Evolutionary conservation across 2,888 invertebrate genomes (phyloP).

Genomic region (Dicyrtomina minuta): DNA sequence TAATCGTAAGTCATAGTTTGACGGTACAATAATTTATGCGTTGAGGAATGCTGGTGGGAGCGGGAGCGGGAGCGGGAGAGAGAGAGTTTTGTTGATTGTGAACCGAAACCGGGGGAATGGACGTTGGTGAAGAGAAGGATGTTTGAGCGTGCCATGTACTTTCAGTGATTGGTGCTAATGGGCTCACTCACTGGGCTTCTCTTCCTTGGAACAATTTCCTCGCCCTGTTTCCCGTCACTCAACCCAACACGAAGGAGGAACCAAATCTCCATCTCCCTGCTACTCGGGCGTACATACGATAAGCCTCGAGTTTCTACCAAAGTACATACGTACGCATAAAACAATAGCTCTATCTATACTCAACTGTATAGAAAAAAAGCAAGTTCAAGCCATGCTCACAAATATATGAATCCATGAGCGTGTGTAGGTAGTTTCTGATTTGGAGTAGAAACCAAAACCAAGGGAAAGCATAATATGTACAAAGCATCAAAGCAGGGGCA

Average conservation of each 20-base stretch:
- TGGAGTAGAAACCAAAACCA: too few relatives aligned
- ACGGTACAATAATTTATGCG: not conserved
- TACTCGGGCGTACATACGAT: not conserved
- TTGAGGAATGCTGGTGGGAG: not conserved
- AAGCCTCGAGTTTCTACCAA: not conserved
- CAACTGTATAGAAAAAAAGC: too few relatives aligned
- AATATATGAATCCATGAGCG: too few relatives aligned
- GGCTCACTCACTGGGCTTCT: conserved; percentile 20
- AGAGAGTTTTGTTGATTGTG: too few relatives aligned
- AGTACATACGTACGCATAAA: too few relatives aligned
- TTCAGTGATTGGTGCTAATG: conserved; percentile 21
- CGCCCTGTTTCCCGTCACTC: not conserved
- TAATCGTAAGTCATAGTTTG: too few relatives aligned
- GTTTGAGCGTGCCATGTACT: conserved; percentile 7
- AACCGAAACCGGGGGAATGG: too few relatives aligned
- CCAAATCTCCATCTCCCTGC: not conserved
- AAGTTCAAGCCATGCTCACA: too few relatives aligned
- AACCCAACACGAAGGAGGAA: not conserved
- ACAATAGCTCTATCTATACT: too few relatives aligned
- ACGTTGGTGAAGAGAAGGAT: not conserved
- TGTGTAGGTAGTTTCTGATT: too few relatives aligned
- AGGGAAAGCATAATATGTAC: too few relatives aligned
- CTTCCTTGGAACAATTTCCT: conserved; percentile 13
- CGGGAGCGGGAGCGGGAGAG: not conserved
- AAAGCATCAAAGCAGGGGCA: too few relatives aligned